Base-by-base conservation (phyloP, 2,888 invertebrate species). In the Venustoraphidia nigricollis region DNA sequence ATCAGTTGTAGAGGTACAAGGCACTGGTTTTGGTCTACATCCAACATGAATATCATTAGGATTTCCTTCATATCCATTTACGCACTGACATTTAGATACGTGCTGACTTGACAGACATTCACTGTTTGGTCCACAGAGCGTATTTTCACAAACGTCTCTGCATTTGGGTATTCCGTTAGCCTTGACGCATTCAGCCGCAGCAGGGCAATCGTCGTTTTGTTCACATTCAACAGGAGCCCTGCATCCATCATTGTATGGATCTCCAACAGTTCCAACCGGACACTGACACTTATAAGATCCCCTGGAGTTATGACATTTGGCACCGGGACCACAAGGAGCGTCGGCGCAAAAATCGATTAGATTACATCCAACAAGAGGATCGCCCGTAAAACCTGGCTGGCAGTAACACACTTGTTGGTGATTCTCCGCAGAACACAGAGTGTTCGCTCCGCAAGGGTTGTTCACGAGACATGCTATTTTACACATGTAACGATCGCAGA, bases 371-470 rank as follows among this genome's bases (percentile, higher is more conserved):
- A 67, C 68, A 9, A 74, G 67, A 2, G 90, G 81, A 63, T 90
- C 81, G 3, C 90, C 91, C 1, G 86, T 86, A 59, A 77, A 90
- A 1, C 91, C 91, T 10, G 91, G 90, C 66, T 89, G 89, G 62
- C 92, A 92, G 57, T 85, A 83, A 60, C 85, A 85, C 1, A 78
- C 74, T 62, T 84, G 84, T 52, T 74, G 73, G 59, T 92, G 91
- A 58, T 79, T 79, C 63, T 89, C 86, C 2, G 89, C 83, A 1
- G 88, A 83, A 61, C 92, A 92, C 39, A 91, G 70, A 0, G 91
- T 83, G 64, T 91, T 89, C 46, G 79, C 78, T 1, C 89, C 90
- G 59, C 92, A 92, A 11, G 83, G 81, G 63, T 89, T 87, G n/a
- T 79, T 72, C 4, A 81, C 77, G 14, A 90, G 70, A 61, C 92